Base-by-base conservation (phyloP, 2,888 invertebrate genomes). In the Pseudeuparius sepicola region DNA sequence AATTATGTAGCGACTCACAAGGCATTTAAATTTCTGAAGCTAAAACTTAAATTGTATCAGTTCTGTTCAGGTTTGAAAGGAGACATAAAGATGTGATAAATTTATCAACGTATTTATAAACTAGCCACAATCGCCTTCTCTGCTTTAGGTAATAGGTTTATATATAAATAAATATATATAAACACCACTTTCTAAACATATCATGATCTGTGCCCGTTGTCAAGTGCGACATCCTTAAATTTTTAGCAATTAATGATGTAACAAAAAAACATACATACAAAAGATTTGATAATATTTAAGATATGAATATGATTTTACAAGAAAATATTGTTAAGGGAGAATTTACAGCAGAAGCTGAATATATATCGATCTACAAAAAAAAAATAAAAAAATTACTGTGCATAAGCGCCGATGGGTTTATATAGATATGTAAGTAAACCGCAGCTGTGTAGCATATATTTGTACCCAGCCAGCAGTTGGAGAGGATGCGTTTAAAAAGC, bases 181-280 rank as follows among this genome's bases (percentile, higher is more conserved):
- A 75, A 73, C 71, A 68, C 74, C 73, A 73, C 70, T 71, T 72
- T 75, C 75, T 73, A 77, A 76, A 78, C 78, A 78, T 78, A 78
- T 78, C 78, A 78, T 67, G 74, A 72, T 73, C 73, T 75, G 77
- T 77, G 77, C 78, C 78, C 77, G 76, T 73, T 74, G 73, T 72
- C 73, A 66, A 66, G 65, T 65, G n/a, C n/a, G 65, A 65, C 64
- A 63, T 64, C 64, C 65, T 66, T 66, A 66, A 66, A 61, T 61
- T 29, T 43, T 60, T 63, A 62, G 58, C 54, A 59, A 60, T 59
- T 62, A 59, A 56, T 54, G 52, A 58, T 55, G 50, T 57, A 58
- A 59, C n/a, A n/a, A n/a, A n/a, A n/a, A n/a, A 28, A 11, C n/a
- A 11, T 14, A 14, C 7, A 14, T 58, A 57, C 53, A 51, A 55